Percentiles rank a stretch among this genome's conserved stretches.
Conservation (phyloP, 2,797 vertebrate species). For the Steatocranus sp. region DNA sequence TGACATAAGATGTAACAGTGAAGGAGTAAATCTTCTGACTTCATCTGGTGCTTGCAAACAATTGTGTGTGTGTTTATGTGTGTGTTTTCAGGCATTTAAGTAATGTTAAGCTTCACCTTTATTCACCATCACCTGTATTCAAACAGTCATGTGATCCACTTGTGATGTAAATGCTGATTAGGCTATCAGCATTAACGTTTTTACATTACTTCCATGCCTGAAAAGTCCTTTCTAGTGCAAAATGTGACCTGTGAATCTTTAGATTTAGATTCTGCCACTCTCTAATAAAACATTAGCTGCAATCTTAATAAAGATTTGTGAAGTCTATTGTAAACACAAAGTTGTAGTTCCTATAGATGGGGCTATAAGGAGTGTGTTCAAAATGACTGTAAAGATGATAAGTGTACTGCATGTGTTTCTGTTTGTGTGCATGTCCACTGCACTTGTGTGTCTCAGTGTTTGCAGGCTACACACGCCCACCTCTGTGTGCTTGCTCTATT, state of each 20-base stretch:
- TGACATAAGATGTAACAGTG: not conserved
- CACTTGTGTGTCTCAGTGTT: not conserved
- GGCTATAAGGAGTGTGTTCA: not conserved
- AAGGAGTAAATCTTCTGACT: not conserved
- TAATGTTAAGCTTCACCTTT: not conserved
- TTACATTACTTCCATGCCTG: not conserved
- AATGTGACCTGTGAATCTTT: not conserved
- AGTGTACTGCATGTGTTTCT: not conserved
- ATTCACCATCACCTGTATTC: not conserved
- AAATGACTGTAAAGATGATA: not conserved
- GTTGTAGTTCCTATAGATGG: not conserved
- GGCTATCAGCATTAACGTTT: not conserved
- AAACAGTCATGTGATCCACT: not conserved
- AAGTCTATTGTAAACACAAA: not conserved
- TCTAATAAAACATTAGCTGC: not conserved
- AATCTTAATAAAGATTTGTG: not conserved
- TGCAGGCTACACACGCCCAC: conserved; percentile 4
- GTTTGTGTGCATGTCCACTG: not conserved
- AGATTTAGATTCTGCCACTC: not conserved
- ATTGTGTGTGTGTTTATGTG: not conserved
- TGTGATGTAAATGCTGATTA: not conserved
- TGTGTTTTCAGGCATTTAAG: not conserved
- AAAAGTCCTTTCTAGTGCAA: not conserved
- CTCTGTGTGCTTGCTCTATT: conserved; percentile 20
- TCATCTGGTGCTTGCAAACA: not conserved